Conservation (phyloP, 2,888 invertebrate species). For the Cheilosia pagana region DNA sequence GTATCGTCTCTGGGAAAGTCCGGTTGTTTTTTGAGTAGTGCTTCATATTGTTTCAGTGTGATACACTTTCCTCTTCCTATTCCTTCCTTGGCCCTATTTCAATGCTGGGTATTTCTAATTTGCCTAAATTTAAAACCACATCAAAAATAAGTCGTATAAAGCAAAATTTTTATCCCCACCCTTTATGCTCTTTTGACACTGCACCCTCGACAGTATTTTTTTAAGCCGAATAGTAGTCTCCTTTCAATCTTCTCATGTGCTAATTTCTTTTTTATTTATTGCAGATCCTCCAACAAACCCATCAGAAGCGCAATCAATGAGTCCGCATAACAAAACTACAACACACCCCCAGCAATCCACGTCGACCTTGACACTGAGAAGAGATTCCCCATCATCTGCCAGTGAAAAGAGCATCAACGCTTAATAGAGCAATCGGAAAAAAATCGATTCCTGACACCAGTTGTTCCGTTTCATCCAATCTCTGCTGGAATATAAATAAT, state of each 20-base stretch:
- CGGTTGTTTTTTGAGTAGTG: too few relatives aligned
- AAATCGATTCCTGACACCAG: conserved; percentile 39
- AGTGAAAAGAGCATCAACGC: not conserved
- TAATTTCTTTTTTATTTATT: conserved; percentile 1
- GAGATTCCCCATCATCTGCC: not conserved
- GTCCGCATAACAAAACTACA: conserved; percentile 6
- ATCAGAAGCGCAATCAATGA: conserved; percentile 8
- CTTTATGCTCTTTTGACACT: too few relatives aligned
- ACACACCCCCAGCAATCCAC: not conserved
- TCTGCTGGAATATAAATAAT: conserved; percentile 7
- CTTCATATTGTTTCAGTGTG: too few relatives aligned
- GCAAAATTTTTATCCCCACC: too few relatives aligned
- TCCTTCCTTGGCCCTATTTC: too few relatives aligned
- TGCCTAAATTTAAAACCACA: too few relatives aligned
- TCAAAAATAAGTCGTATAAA: too few relatives aligned
- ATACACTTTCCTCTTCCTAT: too few relatives aligned
- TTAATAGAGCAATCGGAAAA: not conserved
- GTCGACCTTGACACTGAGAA: conserved; percentile 46
- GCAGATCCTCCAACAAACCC: conserved; percentile 12
- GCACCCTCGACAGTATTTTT: too few relatives aligned
- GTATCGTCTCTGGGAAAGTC: too few relatives aligned
- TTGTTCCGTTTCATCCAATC: conserved; percentile 5
- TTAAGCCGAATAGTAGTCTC: not conserved
- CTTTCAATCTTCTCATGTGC: not conserved
- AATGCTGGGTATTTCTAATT: too few relatives aligned